Base-by-base conservation (phyloP, 1,140 invertebrate species). In the Eupeodes corollae region DNA sequence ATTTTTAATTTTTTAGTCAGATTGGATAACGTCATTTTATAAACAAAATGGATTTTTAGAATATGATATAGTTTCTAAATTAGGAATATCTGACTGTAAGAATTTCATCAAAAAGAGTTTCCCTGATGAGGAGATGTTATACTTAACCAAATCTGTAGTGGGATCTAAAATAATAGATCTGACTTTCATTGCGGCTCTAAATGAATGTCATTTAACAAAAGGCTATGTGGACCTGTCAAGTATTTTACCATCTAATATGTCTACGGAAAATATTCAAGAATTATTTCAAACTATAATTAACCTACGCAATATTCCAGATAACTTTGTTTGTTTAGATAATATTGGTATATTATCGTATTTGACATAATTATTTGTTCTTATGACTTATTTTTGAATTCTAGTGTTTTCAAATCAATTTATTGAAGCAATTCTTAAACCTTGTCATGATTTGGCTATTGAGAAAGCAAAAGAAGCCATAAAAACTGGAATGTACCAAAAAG, bases 41-140 rank as follows among this genome's bases (percentile, higher is more conserved):
- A 88, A 83, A 63, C 91, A 95, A 67, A 97, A 97, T 74, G 86
- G 88, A 52, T 98, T 97, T 67, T 70, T 98, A 47, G 92, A 98
- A 71, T 96, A 91, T 74, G 91, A 95, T 70, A 82, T 87, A 3
- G 69, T 98, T 32, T 73, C 72, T n/a, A 76, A 91, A 54, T 73
- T 97, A 42, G 93, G 91, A 2, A 88, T 98, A 55, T 77, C 79
- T 12, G 91, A 98, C 69, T 78, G 88, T 11, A 83, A 84, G 65
- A 72, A 73, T 21, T 95, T 85, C 69, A 76, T 96, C 6, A 84
- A 82, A 54, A 88, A 85, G 52, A 78, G 82, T 56, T 84, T 90
- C 58, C 58, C 76, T 11, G 79, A 79, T 63, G 82, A 89, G 59
- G 75, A 82, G 42, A 67, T 91, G 34, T 72, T 79, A 9, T 82